Evolutionary conservation across 1,140 invertebrate species (phyloP).

Genomic region (Maconellicoccus hirsutus): DNA sequence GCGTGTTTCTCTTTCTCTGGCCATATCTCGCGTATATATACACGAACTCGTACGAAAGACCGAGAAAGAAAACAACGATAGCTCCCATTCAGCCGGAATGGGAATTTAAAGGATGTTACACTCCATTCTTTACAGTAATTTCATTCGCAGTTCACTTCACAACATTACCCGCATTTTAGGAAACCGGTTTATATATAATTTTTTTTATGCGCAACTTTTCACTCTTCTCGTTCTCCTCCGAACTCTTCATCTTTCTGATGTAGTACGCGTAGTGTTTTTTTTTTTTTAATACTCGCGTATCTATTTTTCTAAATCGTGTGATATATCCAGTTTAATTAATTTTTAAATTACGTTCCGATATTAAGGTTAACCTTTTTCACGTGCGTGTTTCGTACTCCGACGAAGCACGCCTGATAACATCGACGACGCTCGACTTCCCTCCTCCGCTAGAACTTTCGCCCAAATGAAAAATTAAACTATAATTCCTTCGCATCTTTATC

Average conservation of each 20-base stretch:
- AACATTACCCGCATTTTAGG: background rate
- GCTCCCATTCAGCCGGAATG: conserved; percentile 1
- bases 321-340: conserved; percentile 1
- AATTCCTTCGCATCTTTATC: too few species aligned
- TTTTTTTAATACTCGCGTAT: too few species aligned
- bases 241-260: background rate
- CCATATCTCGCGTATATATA: too few species aligned
- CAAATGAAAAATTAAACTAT: background rate
- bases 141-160: conserved; percentile 7
- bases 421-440: background rate
- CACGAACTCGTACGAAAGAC: too few species aligned
- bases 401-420: background rate
- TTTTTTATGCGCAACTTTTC: background rate
- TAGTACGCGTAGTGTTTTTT: too few species aligned
- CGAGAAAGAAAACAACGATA: background rate
- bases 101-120: conserved; percentile 5
- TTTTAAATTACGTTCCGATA: background rate
- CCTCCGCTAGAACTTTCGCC: background rate
- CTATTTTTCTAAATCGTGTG: background rate
- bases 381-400: conserved; percentile 3
- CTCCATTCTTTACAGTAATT: conserved; percentile 9
- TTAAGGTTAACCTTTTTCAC: background rate
- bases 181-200: background rate
- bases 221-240: background rate
- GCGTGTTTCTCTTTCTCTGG: too few species aligned